A percentile compares a stretch with the other conserved stretches of the same genome.
These are phyloP conservation scores for Malurus leucopterus DNA, from an alignment of 2,797 vertebrate genomes.

Conservation along the genomic window DNA sequence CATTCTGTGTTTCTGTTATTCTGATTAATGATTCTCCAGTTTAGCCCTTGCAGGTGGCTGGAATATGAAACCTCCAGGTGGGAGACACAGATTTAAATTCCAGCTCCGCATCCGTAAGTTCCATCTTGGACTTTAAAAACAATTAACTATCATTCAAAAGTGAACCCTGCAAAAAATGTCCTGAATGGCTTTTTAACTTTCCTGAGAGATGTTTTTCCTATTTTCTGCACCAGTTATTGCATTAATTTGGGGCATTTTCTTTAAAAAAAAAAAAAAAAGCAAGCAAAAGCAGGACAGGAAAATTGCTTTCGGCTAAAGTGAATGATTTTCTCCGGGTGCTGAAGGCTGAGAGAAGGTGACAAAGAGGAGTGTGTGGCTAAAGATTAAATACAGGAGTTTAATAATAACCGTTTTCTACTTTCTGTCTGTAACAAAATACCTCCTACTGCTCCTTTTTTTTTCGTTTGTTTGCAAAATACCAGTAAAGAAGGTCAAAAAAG, in stretches of 20 bases:
- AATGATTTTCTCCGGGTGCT: background rate
- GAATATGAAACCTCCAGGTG: rapidly evolving
- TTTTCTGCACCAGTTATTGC: background rate
- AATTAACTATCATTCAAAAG: background rate
- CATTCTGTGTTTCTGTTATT: background rate
- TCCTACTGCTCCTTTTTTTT: background rate
- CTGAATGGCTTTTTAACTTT: rapidly evolving
- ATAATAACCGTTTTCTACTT: background rate
- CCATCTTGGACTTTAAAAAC: background rate
- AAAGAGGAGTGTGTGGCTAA: background rate
- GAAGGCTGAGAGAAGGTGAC: background rate
- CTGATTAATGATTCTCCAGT: background rate
- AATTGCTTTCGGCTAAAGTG: background rate
- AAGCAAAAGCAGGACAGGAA: background rate
- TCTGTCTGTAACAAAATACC: background rate
- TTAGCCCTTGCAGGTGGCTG: background rate
- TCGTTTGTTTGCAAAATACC: background rate
- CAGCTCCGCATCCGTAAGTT: background rate
- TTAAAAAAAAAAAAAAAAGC: background rate
- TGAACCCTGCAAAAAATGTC: background rate
- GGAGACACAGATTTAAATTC: background rate
- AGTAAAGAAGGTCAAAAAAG: background rate
- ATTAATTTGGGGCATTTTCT: background rate
- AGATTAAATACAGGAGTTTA: background rate
- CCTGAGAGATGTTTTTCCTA: rapidly evolving